Evolutionary conservation across 2,888 invertebrate genomes (phyloP), one percentile per base, ranked within the genome.

Genomic region (Andrena trimmerana): DNA sequence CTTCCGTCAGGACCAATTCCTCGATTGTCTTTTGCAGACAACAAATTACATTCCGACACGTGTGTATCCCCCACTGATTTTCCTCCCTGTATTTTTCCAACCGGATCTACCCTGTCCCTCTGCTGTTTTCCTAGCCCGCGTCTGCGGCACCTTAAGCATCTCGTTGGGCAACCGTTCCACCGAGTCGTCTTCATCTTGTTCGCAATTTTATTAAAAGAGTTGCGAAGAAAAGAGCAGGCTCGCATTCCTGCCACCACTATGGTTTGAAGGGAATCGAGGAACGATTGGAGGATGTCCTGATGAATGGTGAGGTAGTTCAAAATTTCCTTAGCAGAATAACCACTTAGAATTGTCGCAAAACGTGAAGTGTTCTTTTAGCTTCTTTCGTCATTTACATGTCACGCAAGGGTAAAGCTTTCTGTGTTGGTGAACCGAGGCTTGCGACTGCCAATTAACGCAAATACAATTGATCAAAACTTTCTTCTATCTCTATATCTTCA

Each of bases 31-130:
- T 90, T 82, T 82, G 78, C 85, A 85, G 87, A 90, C 90, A 90
- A 90, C 90, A 91, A 91, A 92, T 92, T 92, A 90, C 92, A 92
- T 92, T 92, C 92, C 92, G 83, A 76, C 81, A 87, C 88, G 86
- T 83, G 87, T 89, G 86, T 87, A 80, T 86, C 84, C 86, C 83
- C 75, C 83, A 84, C 84, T 85, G 90, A 90, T 89, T 88, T 83
- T 76, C 86, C 10, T 83, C 84, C 83, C 82, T 63, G 72, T 75
- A 52, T 68, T 72, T 68, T 73, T 67, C 50, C 72, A 33, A n/a
- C n/a, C 67, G 67, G 33, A 57, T 52, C 62, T 74, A 33, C 66
- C 8, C 16, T 59, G 50, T 71, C 57, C 54, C 27, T 24, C 24
- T 62, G 63, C 27, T 8, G 48, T 63, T 33, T n/a, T 24, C 59